Percentiles rank a stretch among this genome's conserved stretches.
Evolutionary conservation across 2,888 invertebrate species (phyloP).

Genomic region (Timema cristinae): DNA sequence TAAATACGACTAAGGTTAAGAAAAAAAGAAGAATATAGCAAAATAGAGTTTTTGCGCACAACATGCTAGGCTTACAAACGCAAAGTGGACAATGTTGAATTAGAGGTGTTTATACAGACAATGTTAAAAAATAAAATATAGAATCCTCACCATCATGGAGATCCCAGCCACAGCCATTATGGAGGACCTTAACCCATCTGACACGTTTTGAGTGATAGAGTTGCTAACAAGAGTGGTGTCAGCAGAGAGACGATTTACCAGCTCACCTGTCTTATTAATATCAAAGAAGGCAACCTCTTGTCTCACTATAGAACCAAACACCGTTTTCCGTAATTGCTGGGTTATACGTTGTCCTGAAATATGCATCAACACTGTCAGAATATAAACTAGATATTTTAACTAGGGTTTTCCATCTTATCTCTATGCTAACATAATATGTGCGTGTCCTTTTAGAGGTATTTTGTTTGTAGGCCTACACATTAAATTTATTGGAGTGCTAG

Average conservation of each 20-base stretch:
- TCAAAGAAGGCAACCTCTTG: constrained; percentile 94
- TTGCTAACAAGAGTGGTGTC: constrained; percentile 90
- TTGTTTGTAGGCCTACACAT: too few species aligned
- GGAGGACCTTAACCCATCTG: constrained; percentile 85
- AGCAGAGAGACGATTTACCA: constrained; percentile 84
- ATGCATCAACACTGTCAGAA: neutral
- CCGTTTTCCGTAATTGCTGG: constrained; percentile 67
- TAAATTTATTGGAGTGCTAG: too few species aligned
- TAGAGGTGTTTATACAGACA: neutral
- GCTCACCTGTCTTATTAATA: constrained; percentile 81
- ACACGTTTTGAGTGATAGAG: constrained; percentile 84
- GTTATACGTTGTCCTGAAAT: constrained; percentile 80
- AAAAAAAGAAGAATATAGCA: too few species aligned
- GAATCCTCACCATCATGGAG: constrained; percentile 80
- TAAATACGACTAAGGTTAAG: too few species aligned
- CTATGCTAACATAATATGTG: too few species aligned
- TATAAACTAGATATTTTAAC: too few species aligned
- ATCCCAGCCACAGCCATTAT: constrained; percentile 85
- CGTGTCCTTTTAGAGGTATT: too few species aligned
- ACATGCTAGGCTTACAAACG: too few species aligned
- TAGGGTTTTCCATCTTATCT: too few species aligned
- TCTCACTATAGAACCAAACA: constrained; percentile 73
- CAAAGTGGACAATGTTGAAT: too few species aligned
- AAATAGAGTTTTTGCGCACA: too few species aligned
- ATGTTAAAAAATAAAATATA: neutral